These are phyloP conservation scores for Nasonia giraulti DNA, from an alignment of 1,140 invertebrate species.

Conservation along the genomic window DNA sequence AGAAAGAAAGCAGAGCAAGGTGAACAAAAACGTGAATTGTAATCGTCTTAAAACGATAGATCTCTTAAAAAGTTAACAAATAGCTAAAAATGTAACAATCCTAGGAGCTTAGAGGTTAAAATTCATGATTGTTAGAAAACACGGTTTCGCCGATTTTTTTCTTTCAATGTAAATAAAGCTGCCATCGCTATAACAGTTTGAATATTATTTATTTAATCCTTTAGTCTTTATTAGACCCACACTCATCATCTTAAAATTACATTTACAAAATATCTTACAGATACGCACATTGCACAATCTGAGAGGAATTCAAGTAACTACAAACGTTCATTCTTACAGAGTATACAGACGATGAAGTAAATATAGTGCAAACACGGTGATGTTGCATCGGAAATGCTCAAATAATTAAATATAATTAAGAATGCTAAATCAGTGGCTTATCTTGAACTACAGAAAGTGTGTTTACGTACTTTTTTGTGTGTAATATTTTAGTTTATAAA, in stretches of 20 bases:
- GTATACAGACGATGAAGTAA: background rate
- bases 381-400: background rate
- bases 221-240: conserved; percentile 36
- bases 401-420: conserved; percentile 21
- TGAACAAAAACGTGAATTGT: conserved; percentile 16
- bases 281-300: conserved; percentile 46
- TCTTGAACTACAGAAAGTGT: background rate
- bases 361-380: background rate
- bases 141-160: conserved; percentile 41
- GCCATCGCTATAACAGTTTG: conserved; percentile 62
- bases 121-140: conserved; percentile 24
- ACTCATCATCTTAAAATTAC: conserved; percentile 46
- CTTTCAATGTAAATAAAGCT: conserved; percentile 66
- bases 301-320: conserved; percentile 21
- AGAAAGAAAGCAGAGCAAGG: background rate
- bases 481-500: background rate
- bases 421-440: background rate
- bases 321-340: conserved; percentile 26
- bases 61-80: conserved; percentile 35
- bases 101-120: conserved; percentile 39
- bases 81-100: conserved; percentile 30
- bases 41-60: conserved; percentile 31
- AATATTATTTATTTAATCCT: conserved; percentile 53
- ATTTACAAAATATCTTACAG: conserved; percentile 63
- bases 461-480: background rate